A percentile compares a stretch with the other conserved stretches of the same genome.
phyloP scores from a whole-genome alignment of 2,888 invertebrate species.

The Cremastinae sp. region DNA sequence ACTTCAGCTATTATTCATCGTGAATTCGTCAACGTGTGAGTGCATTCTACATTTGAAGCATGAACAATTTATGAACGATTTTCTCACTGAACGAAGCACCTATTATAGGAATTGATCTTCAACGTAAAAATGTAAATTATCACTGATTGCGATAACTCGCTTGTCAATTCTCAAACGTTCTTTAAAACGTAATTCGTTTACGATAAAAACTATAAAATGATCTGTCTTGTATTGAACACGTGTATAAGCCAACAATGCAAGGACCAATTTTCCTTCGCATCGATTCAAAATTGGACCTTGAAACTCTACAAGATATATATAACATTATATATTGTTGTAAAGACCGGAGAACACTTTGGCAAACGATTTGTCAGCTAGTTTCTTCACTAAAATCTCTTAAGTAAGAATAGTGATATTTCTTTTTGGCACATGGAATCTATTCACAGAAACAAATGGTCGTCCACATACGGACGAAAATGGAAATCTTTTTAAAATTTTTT shows the following conservation, averaged over 20 bases:
- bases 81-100: slow-evolving; percentile 42
- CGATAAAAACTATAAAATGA: too few relatives aligned
- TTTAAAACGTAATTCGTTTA: too few relatives aligned
- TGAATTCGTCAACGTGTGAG: neutral
- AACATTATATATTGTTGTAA: neutral
- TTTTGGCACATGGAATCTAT: slow-evolving; percentile 52
- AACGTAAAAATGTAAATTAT: slow-evolving; percentile 26
- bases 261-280: neutral
- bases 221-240: too few relatives aligned
- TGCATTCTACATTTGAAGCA: neutral
- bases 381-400: slow-evolving; percentile 5
- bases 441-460: neutral
- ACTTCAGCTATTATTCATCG: neutral
- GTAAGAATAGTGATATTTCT: slow-evolving; percentile 17
- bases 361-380: slow-evolving; percentile 35
- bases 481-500: slow-evolving; percentile 21
- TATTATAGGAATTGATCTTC: neutral
- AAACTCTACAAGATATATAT: slow-evolving; percentile 39
- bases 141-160: too few relatives aligned
- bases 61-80: neutral
- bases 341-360: slow-evolving; percentile 56
- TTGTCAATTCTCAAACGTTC: too few relatives aligned
- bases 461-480: neutral
- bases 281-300: slow-evolving; percentile 35
- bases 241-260: too few relatives aligned